A percentile compares a stretch with the other conserved stretches of the same genome.
Conservation (phyloP, 2,888 invertebrate species). For the Troglohyphantes excavatus region DNA sequence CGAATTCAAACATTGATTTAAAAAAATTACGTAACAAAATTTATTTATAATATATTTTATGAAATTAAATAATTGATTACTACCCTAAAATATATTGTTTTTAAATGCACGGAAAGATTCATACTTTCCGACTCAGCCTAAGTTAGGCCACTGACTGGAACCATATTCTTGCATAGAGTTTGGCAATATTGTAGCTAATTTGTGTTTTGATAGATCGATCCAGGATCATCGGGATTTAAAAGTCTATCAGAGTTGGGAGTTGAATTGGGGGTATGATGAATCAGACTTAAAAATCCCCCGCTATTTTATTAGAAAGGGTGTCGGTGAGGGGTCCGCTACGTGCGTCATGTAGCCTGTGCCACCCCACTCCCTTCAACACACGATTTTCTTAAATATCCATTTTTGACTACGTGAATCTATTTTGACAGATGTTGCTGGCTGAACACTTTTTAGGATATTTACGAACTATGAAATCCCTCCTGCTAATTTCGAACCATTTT, state of each 20-base stretch:
- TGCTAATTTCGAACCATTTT: conserved; percentile 43
- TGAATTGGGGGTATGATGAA: conserved; percentile 49
- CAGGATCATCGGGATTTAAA: conserved; percentile 57
- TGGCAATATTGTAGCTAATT: conserved; percentile 68
- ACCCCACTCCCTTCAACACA: not conserved
- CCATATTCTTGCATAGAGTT: not conserved
- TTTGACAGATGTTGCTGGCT: conserved; percentile 68
- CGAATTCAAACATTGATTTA: no score
- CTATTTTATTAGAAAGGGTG: conserved; percentile 38
- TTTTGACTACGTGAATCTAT: not conserved
- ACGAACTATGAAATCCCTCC: conserved; percentile 56
- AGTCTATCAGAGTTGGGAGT: conserved; percentile 35
- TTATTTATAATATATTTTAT: not conserved
- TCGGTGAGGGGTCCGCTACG: not conserved
- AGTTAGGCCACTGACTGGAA: not conserved
- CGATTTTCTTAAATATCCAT: not conserved
- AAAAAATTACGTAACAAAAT: not conserved
- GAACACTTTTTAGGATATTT: conserved; percentile 22
- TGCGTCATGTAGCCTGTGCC: not conserved
- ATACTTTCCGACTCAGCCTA: not conserved
- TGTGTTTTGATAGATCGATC: conserved; percentile 74
- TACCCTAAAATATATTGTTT: no score
- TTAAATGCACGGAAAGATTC: not conserved
- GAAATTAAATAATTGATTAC: not conserved
- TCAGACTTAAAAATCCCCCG: conserved; percentile 50